Evolutionary conservation across 2,113 vertebrate genomes (phyloP).

Genomic region (Syngnathus floridae): DNA sequence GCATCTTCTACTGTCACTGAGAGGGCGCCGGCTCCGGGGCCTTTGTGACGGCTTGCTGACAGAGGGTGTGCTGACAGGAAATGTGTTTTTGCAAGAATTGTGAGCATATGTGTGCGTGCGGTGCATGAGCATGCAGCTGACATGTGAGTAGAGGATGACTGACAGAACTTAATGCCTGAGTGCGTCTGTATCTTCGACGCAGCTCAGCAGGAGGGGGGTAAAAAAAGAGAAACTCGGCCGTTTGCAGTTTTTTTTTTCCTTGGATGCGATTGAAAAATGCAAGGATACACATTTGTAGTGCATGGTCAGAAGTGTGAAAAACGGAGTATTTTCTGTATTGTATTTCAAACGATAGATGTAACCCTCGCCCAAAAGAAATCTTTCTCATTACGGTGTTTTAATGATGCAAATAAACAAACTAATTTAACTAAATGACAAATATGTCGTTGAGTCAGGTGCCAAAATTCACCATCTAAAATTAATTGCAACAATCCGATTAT

Average conservation of each 20-base stretch:
- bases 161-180: conserved; percentile 21
- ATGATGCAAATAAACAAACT: too few species aligned
- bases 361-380: not conserved
- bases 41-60: conserved; percentile 36
- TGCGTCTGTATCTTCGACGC: conserved; percentile 22
- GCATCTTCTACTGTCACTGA: conserved; percentile 39
- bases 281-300: not conserved
- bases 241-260: not conserved
- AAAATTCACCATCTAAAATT: not conserved
- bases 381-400: too few species aligned
- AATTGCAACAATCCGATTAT: not conserved
- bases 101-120: conserved; percentile 3
- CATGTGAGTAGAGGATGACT: conserved; percentile 20
- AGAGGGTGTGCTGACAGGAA: conserved; percentile 26
- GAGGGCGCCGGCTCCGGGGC: conserved; percentile 29
- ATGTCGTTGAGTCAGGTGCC: too few species aligned
- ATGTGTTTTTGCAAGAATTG: conserved; percentile 17
- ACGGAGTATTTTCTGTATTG: not conserved
- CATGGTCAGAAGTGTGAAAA: not conserved
- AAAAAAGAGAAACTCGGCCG: not conserved
- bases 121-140: conserved; percentile 11
- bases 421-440: too few species aligned
- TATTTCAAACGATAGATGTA: not conserved
- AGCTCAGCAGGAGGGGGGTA: not conserved
- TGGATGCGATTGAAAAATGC: not conserved